Conservation (phyloP, 2,888 invertebrate genomes). For the Hypomecis punctinalis region DNA sequence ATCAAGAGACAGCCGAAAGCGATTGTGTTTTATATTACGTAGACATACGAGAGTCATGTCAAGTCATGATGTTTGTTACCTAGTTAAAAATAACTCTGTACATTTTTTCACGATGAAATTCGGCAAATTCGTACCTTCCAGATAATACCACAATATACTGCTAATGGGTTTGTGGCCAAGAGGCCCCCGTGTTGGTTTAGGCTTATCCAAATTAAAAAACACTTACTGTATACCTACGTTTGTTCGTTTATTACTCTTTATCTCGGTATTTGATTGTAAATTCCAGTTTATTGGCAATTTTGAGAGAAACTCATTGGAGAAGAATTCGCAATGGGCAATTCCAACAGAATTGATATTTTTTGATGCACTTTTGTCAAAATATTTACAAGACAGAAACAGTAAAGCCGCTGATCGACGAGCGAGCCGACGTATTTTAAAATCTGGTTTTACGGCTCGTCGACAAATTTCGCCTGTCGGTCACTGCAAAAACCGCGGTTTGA, state of each 20-base stretch:
- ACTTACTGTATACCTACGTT: constrained; percentile 33
- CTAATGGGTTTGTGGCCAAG: constrained; percentile 34
- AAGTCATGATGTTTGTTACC: too few species aligned
- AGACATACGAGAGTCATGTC: too few species aligned
- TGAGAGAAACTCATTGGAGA: constrained; percentile 3
- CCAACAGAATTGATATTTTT: background rate
- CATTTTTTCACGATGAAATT: constrained; percentile 18
- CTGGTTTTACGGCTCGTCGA: too few species aligned
- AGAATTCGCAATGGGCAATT: background rate
- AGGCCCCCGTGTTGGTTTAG: constrained; percentile 34
- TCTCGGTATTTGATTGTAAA: constrained; percentile 11
- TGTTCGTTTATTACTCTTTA: constrained; percentile 17
- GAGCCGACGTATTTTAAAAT: too few species aligned
- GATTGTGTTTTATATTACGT: too few species aligned
- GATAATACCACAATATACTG: constrained; percentile 34
- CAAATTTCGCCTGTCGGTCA: too few species aligned
- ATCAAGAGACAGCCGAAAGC: too few species aligned
- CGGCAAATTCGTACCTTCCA: constrained; percentile 22
- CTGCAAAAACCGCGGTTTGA: too few species aligned
- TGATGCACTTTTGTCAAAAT: too few species aligned
- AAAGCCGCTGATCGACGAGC: too few species aligned
- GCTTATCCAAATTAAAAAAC: constrained; percentile 40
- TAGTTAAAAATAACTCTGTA: too few species aligned
- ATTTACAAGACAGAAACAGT: too few species aligned
- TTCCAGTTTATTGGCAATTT: constrained; percentile 10